phyloP scores from a whole-genome alignment of 1,140 invertebrate species.

The Atopsyche davidsoni region DNA sequence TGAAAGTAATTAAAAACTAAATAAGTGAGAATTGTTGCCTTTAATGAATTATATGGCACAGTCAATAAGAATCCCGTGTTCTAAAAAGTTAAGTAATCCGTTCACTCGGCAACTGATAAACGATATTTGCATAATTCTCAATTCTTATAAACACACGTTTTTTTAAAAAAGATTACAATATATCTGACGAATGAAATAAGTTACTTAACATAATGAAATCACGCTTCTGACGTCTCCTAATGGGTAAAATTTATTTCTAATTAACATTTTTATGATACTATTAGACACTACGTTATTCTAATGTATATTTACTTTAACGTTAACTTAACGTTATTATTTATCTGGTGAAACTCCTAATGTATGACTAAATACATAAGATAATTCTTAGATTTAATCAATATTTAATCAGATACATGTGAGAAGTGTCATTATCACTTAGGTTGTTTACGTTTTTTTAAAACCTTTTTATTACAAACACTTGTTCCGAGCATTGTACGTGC shows the following conservation, averaged over 20 bases:
- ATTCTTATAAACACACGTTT: too few species aligned
- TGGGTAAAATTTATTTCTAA: constrained; percentile 14
- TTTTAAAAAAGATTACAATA: too few species aligned
- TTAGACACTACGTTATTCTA: constrained; percentile 21
- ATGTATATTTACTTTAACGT: constrained; percentile 5
- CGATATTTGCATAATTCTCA: too few species aligned
- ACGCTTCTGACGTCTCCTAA: constrained; percentile 1
- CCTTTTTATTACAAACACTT: too few species aligned
- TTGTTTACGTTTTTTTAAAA: constrained; percentile 7
- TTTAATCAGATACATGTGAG: constrained; percentile 18
- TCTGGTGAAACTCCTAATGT: constrained; percentile 17
- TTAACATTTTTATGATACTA: constrained; percentile 19
- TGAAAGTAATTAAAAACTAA: too few species aligned
- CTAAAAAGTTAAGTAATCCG: too few species aligned
- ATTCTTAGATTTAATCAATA: constrained; percentile 10
- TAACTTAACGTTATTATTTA: constrained; percentile 4
- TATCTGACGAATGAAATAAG: too few species aligned
- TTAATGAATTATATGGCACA: too few species aligned
- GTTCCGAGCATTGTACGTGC: too few species aligned
- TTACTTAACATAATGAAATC: constrained; percentile 6
- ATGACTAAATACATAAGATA: constrained; percentile 13
- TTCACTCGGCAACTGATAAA: too few species aligned
- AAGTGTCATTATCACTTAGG: constrained; percentile 3
- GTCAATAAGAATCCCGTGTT: too few species aligned
- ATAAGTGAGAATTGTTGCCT: too few species aligned